A percentile compares a stretch with the other conserved stretches of the same genome.
These are phyloP conservation scores for Zaprionus camerounensis DNA, from an alignment of 1,140 invertebrate genomes.

Conservation along the genomic window DNA sequence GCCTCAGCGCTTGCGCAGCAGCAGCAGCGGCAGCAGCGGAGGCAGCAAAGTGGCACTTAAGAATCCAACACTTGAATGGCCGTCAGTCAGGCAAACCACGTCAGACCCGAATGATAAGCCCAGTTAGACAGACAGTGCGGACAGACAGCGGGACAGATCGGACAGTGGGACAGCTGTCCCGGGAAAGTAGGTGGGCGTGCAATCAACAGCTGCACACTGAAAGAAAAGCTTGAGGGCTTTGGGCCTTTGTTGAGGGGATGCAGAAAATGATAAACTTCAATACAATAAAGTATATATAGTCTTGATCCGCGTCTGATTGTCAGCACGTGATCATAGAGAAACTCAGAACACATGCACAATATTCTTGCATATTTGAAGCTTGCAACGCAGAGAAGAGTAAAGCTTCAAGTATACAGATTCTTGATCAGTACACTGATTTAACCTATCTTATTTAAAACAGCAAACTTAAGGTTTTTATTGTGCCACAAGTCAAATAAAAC, in stretches of 20 bases:
- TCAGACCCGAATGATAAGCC: conserved; percentile 52
- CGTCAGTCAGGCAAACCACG: conserved; percentile 53
- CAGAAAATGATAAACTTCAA: not conserved
- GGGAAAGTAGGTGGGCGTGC: conserved; percentile 66
- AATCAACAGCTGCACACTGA: conserved; percentile 37
- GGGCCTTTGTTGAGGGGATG: not conserved
- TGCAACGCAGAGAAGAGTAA: too few species aligned
- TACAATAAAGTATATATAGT: not conserved
- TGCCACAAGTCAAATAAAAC: too few species aligned
- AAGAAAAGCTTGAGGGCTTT: not conserved
- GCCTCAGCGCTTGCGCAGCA: conserved; percentile 58
- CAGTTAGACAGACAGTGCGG: conserved; percentile 51
- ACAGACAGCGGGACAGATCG: conserved; percentile 8
- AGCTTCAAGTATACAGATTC: too few species aligned
- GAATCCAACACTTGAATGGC: conserved; percentile 53
- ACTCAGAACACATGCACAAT: too few species aligned
- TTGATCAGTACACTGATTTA: too few species aligned
- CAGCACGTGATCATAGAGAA: too few species aligned
- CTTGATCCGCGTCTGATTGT: not conserved
- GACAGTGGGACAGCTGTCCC: conserved; percentile 1
- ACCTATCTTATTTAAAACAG: too few species aligned
- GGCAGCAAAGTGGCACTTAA: conserved; percentile 55
- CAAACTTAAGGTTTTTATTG: too few species aligned
- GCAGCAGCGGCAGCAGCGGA: not conserved
- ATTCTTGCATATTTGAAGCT: too few species aligned